These are phyloP conservation scores for Parauchenoglanis ngamensis DNA, from an alignment of 2,797 vertebrate species.

Conservation along the genomic window DNA sequence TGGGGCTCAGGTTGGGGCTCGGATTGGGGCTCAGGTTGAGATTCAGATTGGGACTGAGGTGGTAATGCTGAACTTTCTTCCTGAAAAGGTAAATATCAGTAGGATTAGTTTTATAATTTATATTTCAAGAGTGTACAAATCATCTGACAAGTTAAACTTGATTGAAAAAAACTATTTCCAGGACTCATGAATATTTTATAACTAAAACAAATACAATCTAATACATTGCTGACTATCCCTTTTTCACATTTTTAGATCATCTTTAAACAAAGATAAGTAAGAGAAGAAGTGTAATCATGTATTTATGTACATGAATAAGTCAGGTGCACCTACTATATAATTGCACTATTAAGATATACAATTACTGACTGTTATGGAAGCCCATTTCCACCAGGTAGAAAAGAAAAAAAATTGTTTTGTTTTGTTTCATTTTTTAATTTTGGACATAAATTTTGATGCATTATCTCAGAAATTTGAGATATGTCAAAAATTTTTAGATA, in stretches of 20 bases:
- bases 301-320: background rate
- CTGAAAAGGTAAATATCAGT: conserved; percentile 38
- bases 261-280: background rate
- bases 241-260: background rate
- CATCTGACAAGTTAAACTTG: background rate
- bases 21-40: conserved; percentile 46
- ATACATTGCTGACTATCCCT: background rate
- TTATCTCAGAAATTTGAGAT: background rate
- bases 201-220: background rate
- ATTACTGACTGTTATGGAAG: background rate
- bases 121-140: background rate
- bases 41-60: conserved; percentile 61
- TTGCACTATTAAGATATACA: background rate
- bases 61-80: conserved; percentile 53
- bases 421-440: background rate
- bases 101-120: background rate
- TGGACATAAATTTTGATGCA: background rate
- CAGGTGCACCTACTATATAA: background rate
- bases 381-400: background rate
- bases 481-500: background rate
- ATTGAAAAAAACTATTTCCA: background rate
- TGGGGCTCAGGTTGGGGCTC: conserved; percentile 21
- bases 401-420: background rate
- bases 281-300: background rate
- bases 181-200: background rate